Conservation (phyloP, 2,888 invertebrate genomes). For the Drosophila monieri region DNA sequence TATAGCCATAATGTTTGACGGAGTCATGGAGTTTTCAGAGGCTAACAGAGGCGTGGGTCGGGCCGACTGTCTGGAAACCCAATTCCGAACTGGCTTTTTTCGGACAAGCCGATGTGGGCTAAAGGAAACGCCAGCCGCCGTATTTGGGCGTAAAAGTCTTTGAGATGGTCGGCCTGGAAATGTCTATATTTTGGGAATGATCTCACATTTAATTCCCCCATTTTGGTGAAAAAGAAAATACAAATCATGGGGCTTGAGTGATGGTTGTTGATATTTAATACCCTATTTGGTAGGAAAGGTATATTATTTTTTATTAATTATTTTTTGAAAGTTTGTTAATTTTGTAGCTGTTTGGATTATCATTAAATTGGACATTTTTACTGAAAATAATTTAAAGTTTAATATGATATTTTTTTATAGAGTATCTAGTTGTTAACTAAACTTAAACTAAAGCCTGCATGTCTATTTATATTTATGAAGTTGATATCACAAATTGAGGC, state of each 20-base stretch:
- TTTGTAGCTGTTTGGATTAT: neutral
- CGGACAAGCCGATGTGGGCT: conserved; percentile 67
- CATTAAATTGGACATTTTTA: neutral
- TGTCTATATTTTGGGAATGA: conserved; percentile 62
- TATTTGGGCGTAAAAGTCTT: conserved; percentile 72
- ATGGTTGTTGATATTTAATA: conserved; percentile 29
- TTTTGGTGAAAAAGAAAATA: conserved; percentile 42
- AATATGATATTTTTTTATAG: neutral
- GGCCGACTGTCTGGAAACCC: conserved; percentile 60
- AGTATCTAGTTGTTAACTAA: neutral
- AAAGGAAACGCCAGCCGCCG: conserved; percentile 62
- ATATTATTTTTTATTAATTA: neutral
- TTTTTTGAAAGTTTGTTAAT: neutral
- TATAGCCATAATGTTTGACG: conserved; percentile 11
- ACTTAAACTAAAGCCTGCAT: neutral
- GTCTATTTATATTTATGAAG: conserved; percentile 29
- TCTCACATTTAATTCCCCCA: conserved; percentile 54
- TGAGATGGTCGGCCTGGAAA: conserved; percentile 36
- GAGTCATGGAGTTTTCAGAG: conserved; percentile 33
- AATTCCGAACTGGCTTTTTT: conserved; percentile 51
- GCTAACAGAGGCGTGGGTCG: conserved; percentile 53
- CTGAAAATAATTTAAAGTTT: too few relatives aligned
- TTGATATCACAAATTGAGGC: conserved; percentile 65
- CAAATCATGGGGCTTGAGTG: conserved; percentile 22
- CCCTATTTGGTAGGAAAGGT: conserved; percentile 4